phyloP scores from a whole-genome alignment of 2,797 vertebrate genomes.

The Aphelocoma californica region DNA sequence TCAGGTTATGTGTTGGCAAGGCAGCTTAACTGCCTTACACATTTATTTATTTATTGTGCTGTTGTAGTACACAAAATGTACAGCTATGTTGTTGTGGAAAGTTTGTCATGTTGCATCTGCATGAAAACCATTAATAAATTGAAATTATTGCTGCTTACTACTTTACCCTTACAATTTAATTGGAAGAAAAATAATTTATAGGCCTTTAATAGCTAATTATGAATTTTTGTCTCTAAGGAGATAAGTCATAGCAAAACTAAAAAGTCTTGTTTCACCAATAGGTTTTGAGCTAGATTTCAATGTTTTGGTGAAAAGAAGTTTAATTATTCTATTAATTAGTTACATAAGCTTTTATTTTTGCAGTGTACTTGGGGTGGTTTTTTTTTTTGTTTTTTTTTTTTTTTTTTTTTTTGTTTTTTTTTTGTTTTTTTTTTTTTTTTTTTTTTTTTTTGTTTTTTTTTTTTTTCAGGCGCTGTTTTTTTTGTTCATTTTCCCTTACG shows the following conservation, averaged over 20 bases:
- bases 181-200: neutral
- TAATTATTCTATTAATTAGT: neutral
- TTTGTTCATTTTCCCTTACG: neutral
- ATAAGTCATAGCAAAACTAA: neutral
- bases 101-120: neutral
- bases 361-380: neutral
- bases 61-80: neutral
- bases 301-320: neutral
- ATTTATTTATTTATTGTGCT: neutral
- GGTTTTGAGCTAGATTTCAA: neutral
- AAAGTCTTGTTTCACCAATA: neutral
- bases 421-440: no score
- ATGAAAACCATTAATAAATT: neutral
- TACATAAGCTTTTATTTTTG: neutral
- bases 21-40: neutral
- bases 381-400: no score
- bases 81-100: neutral
- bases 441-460: neutral
- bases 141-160: neutral
- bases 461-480: neutral
- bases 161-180: neutral
- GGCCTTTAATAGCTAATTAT: neutral
- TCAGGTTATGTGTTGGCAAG: accelerated
- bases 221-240: neutral
- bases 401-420: no score